A percentile compares a stretch with the other conserved stretches of the same genome.
Evolutionary conservation across 2,888 invertebrate species (phyloP).

Genomic region (Odontomyia ornata): DNA sequence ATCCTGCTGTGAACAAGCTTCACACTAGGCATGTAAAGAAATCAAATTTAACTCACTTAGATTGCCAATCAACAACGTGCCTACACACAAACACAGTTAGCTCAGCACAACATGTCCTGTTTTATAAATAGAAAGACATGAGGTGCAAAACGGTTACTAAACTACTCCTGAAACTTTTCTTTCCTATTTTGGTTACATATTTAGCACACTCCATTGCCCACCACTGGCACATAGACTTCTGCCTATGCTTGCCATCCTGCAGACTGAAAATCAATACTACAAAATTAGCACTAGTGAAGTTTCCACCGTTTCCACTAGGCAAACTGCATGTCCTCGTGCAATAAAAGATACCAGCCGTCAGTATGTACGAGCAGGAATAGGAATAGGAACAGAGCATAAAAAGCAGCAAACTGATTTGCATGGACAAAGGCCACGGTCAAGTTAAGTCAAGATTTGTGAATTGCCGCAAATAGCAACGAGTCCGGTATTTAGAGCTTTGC

Average conservation of each 20-base stretch:
- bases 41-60: no score
- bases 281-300: conserved; percentile 30
- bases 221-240: neutral
- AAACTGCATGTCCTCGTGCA: conserved; percentile 37
- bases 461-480: conserved; percentile 29
- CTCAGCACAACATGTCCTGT: no score
- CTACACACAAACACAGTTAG: no score
- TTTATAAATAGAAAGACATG: no score
- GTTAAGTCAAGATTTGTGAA: conserved; percentile 30
- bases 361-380: no score
- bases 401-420: conserved; percentile 18
- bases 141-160: no score
- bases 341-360: conserved; percentile 24
- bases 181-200: conserved; percentile 1
- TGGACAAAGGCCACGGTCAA: conserved; percentile 39
- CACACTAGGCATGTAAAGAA: no score
- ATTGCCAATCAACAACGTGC: no score
- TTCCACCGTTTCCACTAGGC: conserved; percentile 23
- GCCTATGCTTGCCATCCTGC: neutral
- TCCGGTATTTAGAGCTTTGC: no score
- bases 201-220: neutral
- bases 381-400: neutral
- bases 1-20: no score
- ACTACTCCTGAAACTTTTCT: no score
- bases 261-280: conserved; percentile 23